These are phyloP conservation scores for Calliphora vicina DNA, from an alignment of 1,140 invertebrate genomes.

Conservation along the genomic window DNA sequence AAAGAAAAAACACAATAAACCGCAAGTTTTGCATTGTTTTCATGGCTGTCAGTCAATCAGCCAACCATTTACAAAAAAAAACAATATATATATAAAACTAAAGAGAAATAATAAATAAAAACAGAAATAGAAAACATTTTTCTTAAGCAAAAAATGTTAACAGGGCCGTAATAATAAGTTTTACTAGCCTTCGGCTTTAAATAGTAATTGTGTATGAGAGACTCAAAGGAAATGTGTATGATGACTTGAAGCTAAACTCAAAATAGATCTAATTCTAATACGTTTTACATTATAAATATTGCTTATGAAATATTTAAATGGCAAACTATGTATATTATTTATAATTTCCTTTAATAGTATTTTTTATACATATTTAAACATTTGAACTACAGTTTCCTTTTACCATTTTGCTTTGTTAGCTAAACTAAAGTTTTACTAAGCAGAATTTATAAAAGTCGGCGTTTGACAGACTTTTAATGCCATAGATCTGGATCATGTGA, in stretches of 20 bases:
- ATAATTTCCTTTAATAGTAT: no score
- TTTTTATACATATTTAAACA: no score
- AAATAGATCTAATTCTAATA: not conserved
- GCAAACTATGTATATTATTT: no score
- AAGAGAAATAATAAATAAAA: not conserved
- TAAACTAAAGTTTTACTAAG: no score
- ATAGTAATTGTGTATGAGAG: not conserved
- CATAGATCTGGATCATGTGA: no score
- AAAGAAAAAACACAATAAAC: not conserved
- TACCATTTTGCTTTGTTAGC: no score
- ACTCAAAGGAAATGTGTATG: not conserved
- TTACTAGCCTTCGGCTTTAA: not conserved
- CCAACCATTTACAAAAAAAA: not conserved
- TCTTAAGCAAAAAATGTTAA: not conserved
- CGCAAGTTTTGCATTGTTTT: slow-evolving; percentile 6
- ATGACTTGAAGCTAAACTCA: not conserved
- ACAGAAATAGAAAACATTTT: not conserved
- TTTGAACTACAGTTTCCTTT: no score
- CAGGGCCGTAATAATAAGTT: not conserved
- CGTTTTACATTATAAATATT: no score
- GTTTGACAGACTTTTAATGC: no score
- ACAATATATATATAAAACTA: no score
- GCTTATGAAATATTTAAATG: no score
- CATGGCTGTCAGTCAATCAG: slow-evolving; percentile 12
- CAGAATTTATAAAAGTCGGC: no score